Evolutionary conservation across 1,140 invertebrate species (phyloP), one percentile per base, ranked within the genome.

Genomic region (Zaprionus nigranus): DNA sequence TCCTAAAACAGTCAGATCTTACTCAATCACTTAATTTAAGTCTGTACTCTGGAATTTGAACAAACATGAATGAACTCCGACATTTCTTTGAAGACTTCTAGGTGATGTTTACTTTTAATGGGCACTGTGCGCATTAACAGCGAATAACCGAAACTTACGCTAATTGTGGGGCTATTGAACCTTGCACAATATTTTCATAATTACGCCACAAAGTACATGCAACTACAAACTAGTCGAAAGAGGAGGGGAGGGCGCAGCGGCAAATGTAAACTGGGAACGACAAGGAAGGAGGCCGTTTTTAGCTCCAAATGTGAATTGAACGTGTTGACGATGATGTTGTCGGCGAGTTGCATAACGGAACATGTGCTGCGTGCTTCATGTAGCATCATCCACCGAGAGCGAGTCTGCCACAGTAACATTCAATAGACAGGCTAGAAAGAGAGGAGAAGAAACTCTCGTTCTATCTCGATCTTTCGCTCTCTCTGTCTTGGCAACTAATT

Each of bases 101-200:
- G 13, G 26, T 5, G 24, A 9, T 28, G 53, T 56, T 56, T 56
- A 51, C 46, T 22, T 24, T 56, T 24, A 56, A 28, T 56, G 22
- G 53, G 26, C 53, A 56, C 24, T 56, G 46, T 24, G 17, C 24
- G 40, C 40, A 75, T 75, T 63, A 70, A 51, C 40, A 70, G 60
- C 46, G n/a, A 43, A 71, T 71, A 64, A 28, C 66, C 59, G 24
- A 71, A 79, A 71, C 71, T 56, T 57, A 68, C 64, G 60, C 71
- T 66, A 78, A 82, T 84, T 76, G 56, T 58, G 81, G 78, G 81
- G 81, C 81, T 84, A 80, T 83, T 83, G 79, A 86, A 86, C 82
- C 82, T 86, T 87, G 82, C 82, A 82, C 82, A 86, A 87, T 88
- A 87, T 87, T 80, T 87, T 87, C 84, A 87, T 87, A 87, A 83